phyloP scores from a whole-genome alignment of 2,888 invertebrate species.

The Cosmia trapezina region DNA sequence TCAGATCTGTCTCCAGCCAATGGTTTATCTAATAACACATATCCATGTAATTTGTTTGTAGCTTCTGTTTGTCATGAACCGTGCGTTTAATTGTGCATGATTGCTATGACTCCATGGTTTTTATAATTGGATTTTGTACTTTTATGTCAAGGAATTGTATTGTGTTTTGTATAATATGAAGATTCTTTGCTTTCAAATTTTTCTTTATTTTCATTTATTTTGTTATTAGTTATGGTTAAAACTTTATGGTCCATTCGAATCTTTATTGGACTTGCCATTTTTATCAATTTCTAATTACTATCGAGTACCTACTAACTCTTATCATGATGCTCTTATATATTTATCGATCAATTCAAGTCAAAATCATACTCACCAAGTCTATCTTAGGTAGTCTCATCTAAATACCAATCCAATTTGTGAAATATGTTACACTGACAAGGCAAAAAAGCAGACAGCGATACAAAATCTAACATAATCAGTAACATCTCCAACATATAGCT shows the following conservation, averaged over 20 bases:
- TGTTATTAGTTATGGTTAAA: neutral
- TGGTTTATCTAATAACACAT: conserved; percentile 64
- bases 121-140: conserved; percentile 59
- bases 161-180: conserved; percentile 11
- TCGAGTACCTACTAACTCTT: neutral
- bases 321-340: neutral
- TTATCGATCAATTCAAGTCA: neutral
- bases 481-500: conserved; percentile 39
- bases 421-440: neutral
- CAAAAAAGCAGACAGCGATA: conserved; percentile 30
- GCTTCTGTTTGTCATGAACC: conserved; percentile 81
- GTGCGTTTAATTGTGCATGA: conserved; percentile 75
- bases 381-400: neutral
- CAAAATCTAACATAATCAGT: conserved; percentile 45
- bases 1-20: conserved; percentile 63
- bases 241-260: neutral
- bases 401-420: conserved; percentile 14
- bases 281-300: neutral
- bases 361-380: neutral
- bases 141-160: conserved; percentile 58
- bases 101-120: conserved; percentile 56
- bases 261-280: neutral
- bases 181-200: conserved; percentile 6
- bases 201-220: conserved; percentile 4
- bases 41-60: conserved; percentile 68